Base-by-base conservation (phyloP, 2,113 vertebrate genomes). In the Saccopteryx bilineata region DNA sequence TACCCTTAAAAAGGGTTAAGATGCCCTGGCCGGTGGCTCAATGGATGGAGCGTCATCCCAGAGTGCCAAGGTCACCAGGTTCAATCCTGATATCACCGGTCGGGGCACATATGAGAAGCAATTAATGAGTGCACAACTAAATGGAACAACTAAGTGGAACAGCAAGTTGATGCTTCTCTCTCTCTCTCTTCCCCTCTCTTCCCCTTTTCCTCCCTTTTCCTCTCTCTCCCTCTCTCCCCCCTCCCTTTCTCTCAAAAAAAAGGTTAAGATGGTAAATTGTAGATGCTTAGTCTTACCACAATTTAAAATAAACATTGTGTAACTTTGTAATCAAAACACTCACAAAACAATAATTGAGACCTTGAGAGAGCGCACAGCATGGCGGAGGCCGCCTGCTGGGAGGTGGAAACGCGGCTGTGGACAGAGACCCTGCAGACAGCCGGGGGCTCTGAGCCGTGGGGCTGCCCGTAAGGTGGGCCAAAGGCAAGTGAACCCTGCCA, bases 381-480 rank as follows among this genome's bases (percentile, higher is more conserved):
- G 39, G 46, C 74, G 74, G 60, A 58, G 81, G 52, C 76, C 82
- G 17, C 66, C 68, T 13, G 4, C 39, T 0, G 23, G 58, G 71
- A 28, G 50, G 33, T 23, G 46, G 66, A 14, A 3, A 8, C 28
- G n/a, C 66, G 18, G 48, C 58, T 24, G 33, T 54, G 80, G 72
- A 56, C 52, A 1, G 13, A 79, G 71, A 15, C 39, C 5, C 54
- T 60, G 50, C 24, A 9, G 76, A 39, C 1, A 0, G 23, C 26
- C 7, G 13, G 75, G 75, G 54, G 85, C 39, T 63, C 4, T 17
- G 28, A 9, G 63, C 15, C 0, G 7, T 1, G 14, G 65, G 46
- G 15, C 48, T 12, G 7, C 65, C 0, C 0, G 0, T 2, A 15
- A 7, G 56, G 13, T 3, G 26, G 66, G 68, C 46, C 9, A 0